Conservation (phyloP, 2,797 vertebrate species). For the Acanthiza pusilla region DNA sequence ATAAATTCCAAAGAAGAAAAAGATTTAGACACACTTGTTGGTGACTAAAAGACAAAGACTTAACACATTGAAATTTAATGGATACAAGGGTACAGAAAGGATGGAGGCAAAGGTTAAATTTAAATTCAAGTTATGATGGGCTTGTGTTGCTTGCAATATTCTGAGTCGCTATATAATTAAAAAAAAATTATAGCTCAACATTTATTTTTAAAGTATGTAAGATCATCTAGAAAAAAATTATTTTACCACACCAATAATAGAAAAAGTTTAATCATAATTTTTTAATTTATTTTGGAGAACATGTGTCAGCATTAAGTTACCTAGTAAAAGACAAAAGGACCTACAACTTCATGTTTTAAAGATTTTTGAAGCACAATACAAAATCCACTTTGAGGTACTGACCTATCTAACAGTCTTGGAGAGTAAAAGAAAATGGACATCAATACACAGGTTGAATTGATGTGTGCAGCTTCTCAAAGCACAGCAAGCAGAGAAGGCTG, state of each 20-base stretch:
- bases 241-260: neutral
- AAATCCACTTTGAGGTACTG: neutral
- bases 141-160: neutral
- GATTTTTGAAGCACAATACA: neutral
- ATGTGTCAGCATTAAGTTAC: neutral
- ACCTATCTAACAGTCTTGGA: neutral
- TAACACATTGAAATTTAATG: neutral
- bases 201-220: neutral
- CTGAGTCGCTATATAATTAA: neutral
- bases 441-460: neutral
- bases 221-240: neutral
- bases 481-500: neutral
- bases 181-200: neutral
- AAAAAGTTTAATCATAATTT: neutral
- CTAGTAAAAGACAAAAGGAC: neutral
- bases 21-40: neutral
- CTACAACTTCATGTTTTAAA: neutral
- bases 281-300: neutral
- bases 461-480: neutral
- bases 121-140: neutral
- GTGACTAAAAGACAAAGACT: neutral
- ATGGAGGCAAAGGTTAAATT: neutral
- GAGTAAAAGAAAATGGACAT: neutral
- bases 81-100: accelerated
- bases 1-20: neutral